phyloP scores from a whole-genome alignment of 2,113 vertebrate species.

The Platysternon megacephalum region DNA sequence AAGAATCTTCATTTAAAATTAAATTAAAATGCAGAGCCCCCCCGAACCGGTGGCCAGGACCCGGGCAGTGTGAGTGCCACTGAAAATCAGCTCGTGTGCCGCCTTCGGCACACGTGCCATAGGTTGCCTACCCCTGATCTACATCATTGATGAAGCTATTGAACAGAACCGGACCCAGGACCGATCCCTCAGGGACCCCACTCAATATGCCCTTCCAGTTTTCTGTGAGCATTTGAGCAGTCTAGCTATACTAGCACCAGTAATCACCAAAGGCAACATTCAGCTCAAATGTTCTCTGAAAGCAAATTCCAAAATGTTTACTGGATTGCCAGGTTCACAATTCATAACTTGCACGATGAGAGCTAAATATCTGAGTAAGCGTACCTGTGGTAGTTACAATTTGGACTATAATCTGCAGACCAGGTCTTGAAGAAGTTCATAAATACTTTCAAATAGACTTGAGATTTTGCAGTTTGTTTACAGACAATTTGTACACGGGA shows the following conservation, averaged over 20 bases:
- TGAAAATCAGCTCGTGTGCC: too few relatives aligned
- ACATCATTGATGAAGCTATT: too few relatives aligned
- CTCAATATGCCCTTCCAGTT: not conserved
- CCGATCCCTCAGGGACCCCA: too few relatives aligned
- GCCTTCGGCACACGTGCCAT: too few relatives aligned
- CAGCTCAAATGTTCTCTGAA: slow-evolving; percentile 5
- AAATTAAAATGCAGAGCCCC: too few relatives aligned
- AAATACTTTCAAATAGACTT: slow-evolving; percentile 6
- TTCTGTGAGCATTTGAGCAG: not conserved
- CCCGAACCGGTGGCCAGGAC: too few relatives aligned
- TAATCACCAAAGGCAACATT: slow-evolving; percentile 24
- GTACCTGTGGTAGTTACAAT: not conserved
- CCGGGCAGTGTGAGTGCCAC: too few relatives aligned
- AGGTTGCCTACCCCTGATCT: too few relatives aligned
- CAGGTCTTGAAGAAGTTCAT: slow-evolving; percentile 5
- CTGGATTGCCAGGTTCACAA: not conserved
- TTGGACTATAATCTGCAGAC: not conserved
- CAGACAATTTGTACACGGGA: not conserved
- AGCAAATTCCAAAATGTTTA: not conserved
- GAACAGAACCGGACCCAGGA: too few relatives aligned
- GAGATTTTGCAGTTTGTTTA: slow-evolving; percentile 22
- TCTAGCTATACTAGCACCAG: slow-evolving; percentile 18
- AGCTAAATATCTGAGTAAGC: not conserved
- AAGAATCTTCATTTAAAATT: too few relatives aligned
- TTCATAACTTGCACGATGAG: not conserved